These are phyloP conservation scores for Pogonomyrmex californicus DNA, from an alignment of 1,140 invertebrate species.

Conservation along the genomic window DNA sequence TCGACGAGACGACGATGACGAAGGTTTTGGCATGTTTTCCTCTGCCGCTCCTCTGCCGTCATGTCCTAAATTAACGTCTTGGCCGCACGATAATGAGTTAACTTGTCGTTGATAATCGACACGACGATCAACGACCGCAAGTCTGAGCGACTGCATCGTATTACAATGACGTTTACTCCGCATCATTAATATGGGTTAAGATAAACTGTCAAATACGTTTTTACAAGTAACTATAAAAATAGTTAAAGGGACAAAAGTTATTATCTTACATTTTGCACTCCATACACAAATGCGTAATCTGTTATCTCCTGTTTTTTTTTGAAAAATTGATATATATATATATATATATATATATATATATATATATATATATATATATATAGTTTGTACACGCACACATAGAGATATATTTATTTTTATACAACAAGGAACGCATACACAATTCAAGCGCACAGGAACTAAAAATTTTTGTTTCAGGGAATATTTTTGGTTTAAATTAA, in stretches of 20 bases:
- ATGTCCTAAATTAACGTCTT: conserved; percentile 17
- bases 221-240: neutral
- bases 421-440: neutral
- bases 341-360: no score
- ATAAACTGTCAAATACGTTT: neutral
- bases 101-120: conserved; percentile 32
- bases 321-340: neutral
- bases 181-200: neutral
- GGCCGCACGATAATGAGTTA: conserved; percentile 17
- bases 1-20: conserved; percentile 26
- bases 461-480: neutral
- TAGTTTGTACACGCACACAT: neutral
- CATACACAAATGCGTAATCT: neutral
- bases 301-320: neutral
- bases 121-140: neutral
- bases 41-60: neutral
- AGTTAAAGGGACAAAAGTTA: neutral
- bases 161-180: neutral
- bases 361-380: no score
- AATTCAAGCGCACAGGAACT: neutral
- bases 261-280: neutral
- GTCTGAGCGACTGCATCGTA: neutral
- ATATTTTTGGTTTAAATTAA: conserved; percentile 13
- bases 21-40: conserved; percentile 9
- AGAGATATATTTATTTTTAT: neutral